Conservation (phyloP, 2,888 invertebrate species). For the Strigamia maritima region DNA sequence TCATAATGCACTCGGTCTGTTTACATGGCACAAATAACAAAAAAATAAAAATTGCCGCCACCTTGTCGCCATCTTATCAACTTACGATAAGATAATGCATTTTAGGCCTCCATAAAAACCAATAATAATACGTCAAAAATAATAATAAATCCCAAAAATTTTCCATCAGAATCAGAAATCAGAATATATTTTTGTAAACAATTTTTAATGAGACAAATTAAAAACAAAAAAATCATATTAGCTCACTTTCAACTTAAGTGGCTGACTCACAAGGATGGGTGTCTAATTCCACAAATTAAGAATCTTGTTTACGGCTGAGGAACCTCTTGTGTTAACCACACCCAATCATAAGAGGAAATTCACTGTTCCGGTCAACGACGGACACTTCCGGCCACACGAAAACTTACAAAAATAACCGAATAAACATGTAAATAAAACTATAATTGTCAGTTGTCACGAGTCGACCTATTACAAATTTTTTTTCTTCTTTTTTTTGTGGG, state of each 20-base stretch:
- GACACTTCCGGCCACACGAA: conserved; percentile 26
- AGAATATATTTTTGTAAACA: too few species aligned
- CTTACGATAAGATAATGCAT: conserved; percentile 13
- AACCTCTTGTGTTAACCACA: neutral
- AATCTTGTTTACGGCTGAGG: conserved; percentile 32
- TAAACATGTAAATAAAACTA: neutral
- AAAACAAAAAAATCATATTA: neutral
- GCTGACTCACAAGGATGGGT: conserved; percentile 21
- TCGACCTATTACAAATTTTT: neutral
- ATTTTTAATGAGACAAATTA: neutral
- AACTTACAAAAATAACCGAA: neutral
- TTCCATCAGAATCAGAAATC: too few species aligned
- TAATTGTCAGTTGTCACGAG: neutral
- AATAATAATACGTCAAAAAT: neutral
- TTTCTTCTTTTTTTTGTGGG: neutral
- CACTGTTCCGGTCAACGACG: conserved; percentile 23
- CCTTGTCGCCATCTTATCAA: conserved; percentile 12
- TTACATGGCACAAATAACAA: conserved; percentile 29
- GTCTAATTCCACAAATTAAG: conserved; percentile 34
- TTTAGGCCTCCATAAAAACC: neutral
- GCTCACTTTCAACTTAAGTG: conserved; percentile 12
- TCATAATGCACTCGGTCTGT: conserved; percentile 28
- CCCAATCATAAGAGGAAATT: conserved; percentile 24
- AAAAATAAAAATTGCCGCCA: conserved; percentile 15
- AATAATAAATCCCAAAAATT: too few species aligned